Evolutionary conservation across 1,140 invertebrate genomes (phyloP).

Genomic region (Neodiprion fabricii): DNA sequence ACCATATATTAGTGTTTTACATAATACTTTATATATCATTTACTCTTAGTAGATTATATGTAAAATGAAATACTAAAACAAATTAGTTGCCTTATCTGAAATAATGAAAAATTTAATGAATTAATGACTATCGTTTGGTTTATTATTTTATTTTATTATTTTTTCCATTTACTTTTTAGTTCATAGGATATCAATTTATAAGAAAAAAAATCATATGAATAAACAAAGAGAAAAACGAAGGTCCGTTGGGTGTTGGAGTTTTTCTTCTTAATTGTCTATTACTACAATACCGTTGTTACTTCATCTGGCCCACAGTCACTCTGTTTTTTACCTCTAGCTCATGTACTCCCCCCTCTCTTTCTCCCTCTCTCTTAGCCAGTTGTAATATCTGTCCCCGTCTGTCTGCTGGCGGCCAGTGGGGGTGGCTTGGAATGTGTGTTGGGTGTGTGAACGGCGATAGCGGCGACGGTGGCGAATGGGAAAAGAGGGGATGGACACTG

Average conservation of each 20-base stretch:
- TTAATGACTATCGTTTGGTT: conserved; percentile 41
- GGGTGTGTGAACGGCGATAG: conserved; percentile 28
- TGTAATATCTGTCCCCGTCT: not conserved
- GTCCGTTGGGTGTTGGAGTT: conserved; percentile 34
- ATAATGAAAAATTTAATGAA: conserved; percentile 40
- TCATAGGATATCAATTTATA: conserved; percentile 47
- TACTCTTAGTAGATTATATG: conserved; percentile 48
- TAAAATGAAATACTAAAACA: conserved; percentile 51
- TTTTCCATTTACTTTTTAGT: conserved; percentile 38
- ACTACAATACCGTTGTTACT: not conserved
- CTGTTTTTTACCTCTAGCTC: not conserved
- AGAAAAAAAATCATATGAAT: conserved; percentile 43
- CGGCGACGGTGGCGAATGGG: conserved; percentile 31
- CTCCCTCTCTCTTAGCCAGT: too few relatives aligned
- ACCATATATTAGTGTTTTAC: conserved; percentile 63
- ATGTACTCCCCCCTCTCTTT: not conserved
- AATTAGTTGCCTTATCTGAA: conserved; percentile 56
- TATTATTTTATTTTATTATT: conserved; percentile 36
- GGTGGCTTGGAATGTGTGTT: conserved; percentile 19
- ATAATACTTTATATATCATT: conserved; percentile 59
- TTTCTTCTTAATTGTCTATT: conserved; percentile 1
- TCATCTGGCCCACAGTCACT: not conserved
- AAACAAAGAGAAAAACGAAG: conserved; percentile 44
- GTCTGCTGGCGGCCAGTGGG: not conserved
- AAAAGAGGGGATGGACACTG: conserved; percentile 45